A percentile compares a stretch with the other conserved stretches of the same genome.
These are phyloP conservation scores for Nylanderia fulva DNA, from an alignment of 1,140 invertebrate species.

Conservation along the genomic window DNA sequence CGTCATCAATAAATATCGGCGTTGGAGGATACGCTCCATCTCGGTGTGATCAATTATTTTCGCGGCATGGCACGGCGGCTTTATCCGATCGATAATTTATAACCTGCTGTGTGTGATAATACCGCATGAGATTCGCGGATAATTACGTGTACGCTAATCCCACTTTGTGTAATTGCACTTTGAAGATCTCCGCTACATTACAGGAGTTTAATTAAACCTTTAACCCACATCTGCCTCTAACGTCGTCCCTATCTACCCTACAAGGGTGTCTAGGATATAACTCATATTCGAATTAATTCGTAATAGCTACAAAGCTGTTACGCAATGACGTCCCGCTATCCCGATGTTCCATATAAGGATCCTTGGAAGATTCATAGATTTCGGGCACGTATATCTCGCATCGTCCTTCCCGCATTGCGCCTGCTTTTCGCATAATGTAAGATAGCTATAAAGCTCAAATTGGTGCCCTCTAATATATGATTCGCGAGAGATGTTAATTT, in stretches of 20 bases:
- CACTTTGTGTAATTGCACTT: constrained; percentile 62
- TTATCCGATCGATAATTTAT: constrained; percentile 61
- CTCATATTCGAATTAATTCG: constrained; percentile 62
- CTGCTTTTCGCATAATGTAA: not conserved
- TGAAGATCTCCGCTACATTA: constrained; percentile 60
- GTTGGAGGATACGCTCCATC: constrained; percentile 15
- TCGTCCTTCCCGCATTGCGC: not conserved
- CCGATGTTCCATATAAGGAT: constrained; percentile 29
- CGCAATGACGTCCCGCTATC: constrained; percentile 32
- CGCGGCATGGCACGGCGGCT: constrained; percentile 18
- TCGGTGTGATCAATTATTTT: constrained; percentile 59
- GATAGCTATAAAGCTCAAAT: constrained; percentile 12
- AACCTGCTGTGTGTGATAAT: constrained; percentile 57
- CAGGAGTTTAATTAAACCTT: constrained; percentile 63
- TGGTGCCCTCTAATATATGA: not conserved
- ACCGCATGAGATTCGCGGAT: constrained; percentile 49
- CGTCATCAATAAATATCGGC: constrained; percentile 32
- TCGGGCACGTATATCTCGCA: not conserved
- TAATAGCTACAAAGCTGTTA: constrained; percentile 55
- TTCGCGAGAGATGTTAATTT: not conserved
- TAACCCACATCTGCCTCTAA: constrained; percentile 58
- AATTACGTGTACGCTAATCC: constrained; percentile 59
- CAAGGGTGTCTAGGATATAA: constrained; percentile 32
- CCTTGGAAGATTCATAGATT: constrained; percentile 52
- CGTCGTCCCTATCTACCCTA: constrained; percentile 4